Base-by-base conservation (phyloP, 2,797 vertebrate genomes). In the Rousettus madagascariensis region DNA sequence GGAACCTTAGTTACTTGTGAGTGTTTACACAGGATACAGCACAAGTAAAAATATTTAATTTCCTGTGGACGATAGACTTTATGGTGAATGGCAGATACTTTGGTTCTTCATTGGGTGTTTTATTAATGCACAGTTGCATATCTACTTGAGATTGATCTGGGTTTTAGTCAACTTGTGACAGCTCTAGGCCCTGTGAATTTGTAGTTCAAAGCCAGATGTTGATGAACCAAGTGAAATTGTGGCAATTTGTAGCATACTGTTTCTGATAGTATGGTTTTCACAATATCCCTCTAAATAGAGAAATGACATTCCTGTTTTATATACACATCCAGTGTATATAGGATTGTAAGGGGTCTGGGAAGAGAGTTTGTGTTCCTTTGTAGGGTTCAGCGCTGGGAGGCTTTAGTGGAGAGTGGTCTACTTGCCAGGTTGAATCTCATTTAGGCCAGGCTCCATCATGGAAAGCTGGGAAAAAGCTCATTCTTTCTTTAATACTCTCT, bases 1-100 rank as follows among this genome's bases (percentile, higher is more conserved):
- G 83, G 51, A 94, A n/a, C 26, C 30, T 46, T 20, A 59, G 68
- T 74, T 65, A 88, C 82, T 68, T 86, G 38, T 82, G 84, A 71
- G 61, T 28, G 0, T 96, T 91, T 74, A 84, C n/a, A 30, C 17
- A 49, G 38, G 65, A 91, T 63, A 61, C 6, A 74, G 75, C 59
- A 68, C 96, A 93, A 95, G 79, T 87, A 91, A 97, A 96, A 96
- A 95, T 86, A 79, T 86, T 96, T 96, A 90, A 93, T 97, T 97
- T 97, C 95, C 97, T 97, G 92, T 84, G 49, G 86, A 69, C 2
- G 28, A 83, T 61, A 86, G 91, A 72, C 51, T 69, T 96, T 95
- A 92, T 84, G 88, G 83, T 80, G 86, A 95, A 91, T 96, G 95
- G 88, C 79, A 90, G 87, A 66, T 89, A 86, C n/a, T 43, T 46